Base-by-base conservation (phyloP, 2,888 invertebrate genomes). In the Nebria salina region DNA sequence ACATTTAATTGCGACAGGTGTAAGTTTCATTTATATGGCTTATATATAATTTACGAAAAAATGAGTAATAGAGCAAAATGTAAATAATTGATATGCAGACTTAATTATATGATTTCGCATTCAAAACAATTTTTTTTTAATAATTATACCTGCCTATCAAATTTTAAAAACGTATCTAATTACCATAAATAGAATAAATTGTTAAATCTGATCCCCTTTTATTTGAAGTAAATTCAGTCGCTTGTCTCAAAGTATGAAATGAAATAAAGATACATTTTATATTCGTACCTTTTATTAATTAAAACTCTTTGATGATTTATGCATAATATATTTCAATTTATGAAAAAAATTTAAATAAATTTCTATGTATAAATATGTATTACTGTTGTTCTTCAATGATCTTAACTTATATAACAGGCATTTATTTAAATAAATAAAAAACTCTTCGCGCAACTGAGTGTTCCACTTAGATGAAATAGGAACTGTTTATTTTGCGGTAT, bases 401-500 rank as follows among this genome's bases (percentile, higher is more conserved):
- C 54, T 54, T 8, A 6, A 6, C 34, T 54, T 11, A 54, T 54
- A 54, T 54, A 54, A 11, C 13, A 54, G 8, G 54, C 54, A 54
- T 54, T 54, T 54, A 54, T 54, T 54, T 13, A 54, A 54, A 54
- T 54, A 54, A 8, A 54, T 54, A 54, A 54, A 34, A 54, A 54
- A 54, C 54, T 54, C 1, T 8, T 54, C 54, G 54, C 54, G 13
- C 54, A 54, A 54, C 13, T 54, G 54, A 54, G 13, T 13, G 54
- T 54, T 54, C 54, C 7, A 54, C 54, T 54, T 54, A 54, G 11
- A 54, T 2, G 54, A 54, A 54, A 54, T 54, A 54, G 7, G 7
- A 54, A 54, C 54, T 54, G 54, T 54, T 54, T 54, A 54, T 54
- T 54, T 54, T 54, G 54, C 54, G 54, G 54, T 54, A 54, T 54